Base-by-base conservation (phyloP, 1,140 invertebrate species). In the Mamestra configurata region DNA sequence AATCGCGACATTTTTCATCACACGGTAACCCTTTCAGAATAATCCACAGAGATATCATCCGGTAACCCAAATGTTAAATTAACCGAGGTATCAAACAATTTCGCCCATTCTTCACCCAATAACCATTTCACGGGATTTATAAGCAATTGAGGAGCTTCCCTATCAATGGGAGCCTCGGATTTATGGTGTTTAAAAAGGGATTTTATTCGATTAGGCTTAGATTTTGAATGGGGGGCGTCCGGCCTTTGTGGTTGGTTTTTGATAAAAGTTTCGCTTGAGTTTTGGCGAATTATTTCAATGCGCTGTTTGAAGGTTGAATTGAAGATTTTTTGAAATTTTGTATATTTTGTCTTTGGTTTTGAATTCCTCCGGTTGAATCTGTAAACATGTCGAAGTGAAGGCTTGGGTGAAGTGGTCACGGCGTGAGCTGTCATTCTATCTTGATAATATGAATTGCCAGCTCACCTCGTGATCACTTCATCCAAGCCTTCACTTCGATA, bases 41-140 rank as follows among this genome's bases (percentile, higher is more conserved):
- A 70, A 70, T 70, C 40, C 43, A 10, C 0, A 7, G 61, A 70
- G 22, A 70, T 46, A 70, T 70, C 61, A 70, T n/a, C 40, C 20
- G 15, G 40, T 27, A 70, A 27, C 66, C 66, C 40, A 70, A 49
- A 53, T 78, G 76, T 78, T 78, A 78, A 78, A 68, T 78, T 68
- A 70, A 78, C 27, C 76, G 76, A 68, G 24, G 61, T n/a, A 68
- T 78, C 46, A 55, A 55, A 55, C 49, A 68, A 78, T 55, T 78
- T 68, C 35, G 35, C 18, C 51, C 61, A 78, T 78, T 78, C 70
- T 78, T 78, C 76, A 78, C 76, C 76, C 76, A 78, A 78, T 78
- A 78, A 78, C 76, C 76, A 78, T 78, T 78, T 35, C 8, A 49
- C 11, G 40, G 64, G 61, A 78, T 78, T 78, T 78, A 78, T 78